Percentiles rank a stretch among this genome's conserved stretches.
These are phyloP conservation scores for Dilophus febrilis DNA, from an alignment of 2,888 invertebrate species.

Conservation along the genomic window DNA sequence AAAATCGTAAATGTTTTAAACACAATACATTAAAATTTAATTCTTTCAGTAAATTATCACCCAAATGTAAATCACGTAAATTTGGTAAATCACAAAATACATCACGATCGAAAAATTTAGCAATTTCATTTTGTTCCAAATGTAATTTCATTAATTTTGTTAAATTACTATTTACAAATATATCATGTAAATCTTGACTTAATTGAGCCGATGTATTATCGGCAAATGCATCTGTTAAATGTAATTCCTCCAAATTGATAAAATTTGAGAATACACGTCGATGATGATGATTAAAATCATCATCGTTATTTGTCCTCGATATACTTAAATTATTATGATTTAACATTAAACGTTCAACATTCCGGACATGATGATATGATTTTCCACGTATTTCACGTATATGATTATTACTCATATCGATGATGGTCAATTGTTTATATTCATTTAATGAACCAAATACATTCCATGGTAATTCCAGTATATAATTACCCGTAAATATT, in stretches of 20 bases:
- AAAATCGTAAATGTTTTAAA: constrained; percentile 42
- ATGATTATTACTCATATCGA: constrained; percentile 58
- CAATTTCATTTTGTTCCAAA: constrained; percentile 59
- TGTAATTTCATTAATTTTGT: constrained; percentile 49
- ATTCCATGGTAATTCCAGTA: constrained; percentile 48
- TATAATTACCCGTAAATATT: constrained; percentile 52
- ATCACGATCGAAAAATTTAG: constrained; percentile 40
- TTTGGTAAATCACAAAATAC: constrained; percentile 54
- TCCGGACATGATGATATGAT: constrained; percentile 53
- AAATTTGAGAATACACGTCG: constrained; percentile 54
- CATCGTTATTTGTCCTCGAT: constrained; percentile 32
- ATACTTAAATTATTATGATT: constrained; percentile 54
- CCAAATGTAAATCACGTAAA: constrained; percentile 48
- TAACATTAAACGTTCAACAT: constrained; percentile 42
- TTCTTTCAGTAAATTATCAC: constrained; percentile 42
- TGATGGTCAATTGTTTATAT: constrained; percentile 38
- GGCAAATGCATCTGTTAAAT: constrained; percentile 56
- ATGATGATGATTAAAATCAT: constrained; percentile 42
- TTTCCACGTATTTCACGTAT: constrained; percentile 55
- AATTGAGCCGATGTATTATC: constrained; percentile 42
- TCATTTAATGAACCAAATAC: constrained; percentile 46
- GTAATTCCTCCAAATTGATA: constrained; percentile 46
- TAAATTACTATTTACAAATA: constrained; percentile 50
- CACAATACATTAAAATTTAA: constrained; percentile 50
- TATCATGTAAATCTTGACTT: constrained; percentile 49